phyloP scores from a whole-genome alignment of 2,888 invertebrate genomes.

The Diadegma fenestrale region DNA sequence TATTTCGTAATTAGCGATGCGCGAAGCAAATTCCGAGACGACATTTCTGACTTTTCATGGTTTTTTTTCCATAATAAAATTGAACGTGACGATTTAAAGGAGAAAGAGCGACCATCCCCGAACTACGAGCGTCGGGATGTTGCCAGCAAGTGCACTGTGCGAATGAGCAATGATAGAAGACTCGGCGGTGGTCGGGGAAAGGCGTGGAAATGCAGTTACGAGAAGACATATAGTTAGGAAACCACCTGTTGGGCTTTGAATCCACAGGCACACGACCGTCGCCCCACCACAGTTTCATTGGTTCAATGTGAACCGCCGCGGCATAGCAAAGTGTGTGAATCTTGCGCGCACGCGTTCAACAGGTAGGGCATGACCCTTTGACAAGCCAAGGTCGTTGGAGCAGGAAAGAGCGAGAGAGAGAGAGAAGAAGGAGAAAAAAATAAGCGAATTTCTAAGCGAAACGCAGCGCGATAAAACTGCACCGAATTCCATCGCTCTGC shows the following conservation, averaged over 20 bases:
- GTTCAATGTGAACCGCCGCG: conserved; percentile 6
- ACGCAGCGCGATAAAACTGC: conserved; percentile 28
- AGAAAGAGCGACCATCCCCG: neutral
- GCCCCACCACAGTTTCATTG: conserved; percentile 39
- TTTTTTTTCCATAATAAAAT: neutral
- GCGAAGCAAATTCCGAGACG: neutral
- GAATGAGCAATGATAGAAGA: neutral
- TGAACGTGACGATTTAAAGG: neutral
- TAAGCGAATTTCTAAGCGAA: neutral
- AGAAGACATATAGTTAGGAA: conserved; percentile 10
- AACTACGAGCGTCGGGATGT: neutral
- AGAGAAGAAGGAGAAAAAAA: neutral
- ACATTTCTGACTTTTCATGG: neutral
- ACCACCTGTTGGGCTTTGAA: conserved; percentile 59
- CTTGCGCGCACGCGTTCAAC: conserved; percentile 68
- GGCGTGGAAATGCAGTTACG: conserved; percentile 3
- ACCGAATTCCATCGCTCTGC: conserved; percentile 31
- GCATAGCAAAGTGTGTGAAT: conserved; percentile 13
- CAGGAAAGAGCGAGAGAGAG: neutral
- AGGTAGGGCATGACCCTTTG: conserved; percentile 70
- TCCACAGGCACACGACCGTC: conserved; percentile 46
- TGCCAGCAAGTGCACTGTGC: neutral
- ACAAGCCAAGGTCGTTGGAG: conserved; percentile 50
- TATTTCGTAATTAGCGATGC: neutral
- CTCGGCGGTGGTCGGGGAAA: neutral